phyloP scores from a whole-genome alignment of 1,140 invertebrate species.

The Popillia japonica region DNA sequence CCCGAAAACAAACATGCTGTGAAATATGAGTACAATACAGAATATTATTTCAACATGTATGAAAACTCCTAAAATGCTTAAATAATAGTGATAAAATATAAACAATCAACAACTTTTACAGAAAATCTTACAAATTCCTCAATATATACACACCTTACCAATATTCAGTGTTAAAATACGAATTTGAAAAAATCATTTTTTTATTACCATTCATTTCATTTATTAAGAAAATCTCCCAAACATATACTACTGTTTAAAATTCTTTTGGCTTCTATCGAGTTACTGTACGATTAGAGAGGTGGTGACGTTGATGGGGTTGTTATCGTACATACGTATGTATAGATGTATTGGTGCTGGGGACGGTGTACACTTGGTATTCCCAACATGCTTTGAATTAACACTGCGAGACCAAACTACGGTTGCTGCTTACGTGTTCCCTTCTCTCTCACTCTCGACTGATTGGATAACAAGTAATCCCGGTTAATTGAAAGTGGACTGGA shows the following conservation, averaged over 20 bases:
- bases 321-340: neutral
- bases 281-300: neutral
- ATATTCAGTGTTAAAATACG: no score
- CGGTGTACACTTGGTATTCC: slow-evolving; percentile 8
- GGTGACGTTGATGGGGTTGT: slow-evolving; percentile 2
- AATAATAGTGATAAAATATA: no score
- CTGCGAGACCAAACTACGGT: slow-evolving; percentile 38
- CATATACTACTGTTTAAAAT: neutral
- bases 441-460: slow-evolving; percentile 49
- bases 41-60: no score
- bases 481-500: slow-evolving; percentile 56
- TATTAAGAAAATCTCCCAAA: neutral
- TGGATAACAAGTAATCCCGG: slow-evolving; percentile 57
- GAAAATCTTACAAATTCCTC: no score
- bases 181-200: no score
- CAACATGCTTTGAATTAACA: slow-evolving; percentile 41
- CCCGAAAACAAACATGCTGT: no score
- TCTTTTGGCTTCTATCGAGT: no score
- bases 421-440: neutral
- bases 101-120: no score
- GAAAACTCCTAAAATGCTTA: no score
- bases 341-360: neutral
- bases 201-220: no score
- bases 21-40: no score
- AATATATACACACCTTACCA: no score